These are phyloP conservation scores for Temnothorax curvispinosus DNA, from an alignment of 1,140 invertebrate species.

Conservation along the genomic window DNA sequence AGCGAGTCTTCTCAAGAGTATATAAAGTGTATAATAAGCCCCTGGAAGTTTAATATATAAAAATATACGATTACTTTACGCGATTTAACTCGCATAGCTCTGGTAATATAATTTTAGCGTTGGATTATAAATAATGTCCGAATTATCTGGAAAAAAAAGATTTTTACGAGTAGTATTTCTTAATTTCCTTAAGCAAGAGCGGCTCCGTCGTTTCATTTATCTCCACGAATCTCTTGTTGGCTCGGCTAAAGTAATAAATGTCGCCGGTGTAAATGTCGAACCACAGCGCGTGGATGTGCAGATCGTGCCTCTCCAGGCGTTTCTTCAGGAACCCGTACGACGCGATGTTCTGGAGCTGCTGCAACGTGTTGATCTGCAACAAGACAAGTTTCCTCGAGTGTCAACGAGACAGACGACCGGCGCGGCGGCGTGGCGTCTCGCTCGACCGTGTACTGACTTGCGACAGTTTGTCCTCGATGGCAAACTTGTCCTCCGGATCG, in stretches of 20 bases:
- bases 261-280: slow-evolving; percentile 99
- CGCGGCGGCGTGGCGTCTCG: no score
- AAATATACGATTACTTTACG: slow-evolving; percentile 6
- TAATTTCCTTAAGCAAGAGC: slow-evolving; percentile 91
- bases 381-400: slow-evolving; percentile 36
- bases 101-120: background rate
- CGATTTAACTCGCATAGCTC: background rate
- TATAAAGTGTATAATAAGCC: background rate
- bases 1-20: slow-evolving; percentile 21
- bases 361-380: slow-evolving; percentile 94
- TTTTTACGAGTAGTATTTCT: slow-evolving; percentile 91
- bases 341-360: slow-evolving; percentile 97
- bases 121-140: background rate
- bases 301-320: slow-evolving; percentile 91
- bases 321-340: slow-evolving; percentile 97
- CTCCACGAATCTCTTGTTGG: slow-evolving; percentile 93
- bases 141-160: background rate
- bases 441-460: slow-evolving; percentile 88
- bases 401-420: background rate
- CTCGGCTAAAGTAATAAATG: slow-evolving; percentile 96
- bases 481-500: slow-evolving; percentile 96
- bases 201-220: slow-evolving; percentile 93
- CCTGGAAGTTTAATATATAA: background rate
- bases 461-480: slow-evolving; percentile 96
- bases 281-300: slow-evolving; percentile 97